Evolutionary conservation across 2,113 vertebrate genomes (phyloP).

Genomic region (Brachionichthys hirsutus): DNA sequence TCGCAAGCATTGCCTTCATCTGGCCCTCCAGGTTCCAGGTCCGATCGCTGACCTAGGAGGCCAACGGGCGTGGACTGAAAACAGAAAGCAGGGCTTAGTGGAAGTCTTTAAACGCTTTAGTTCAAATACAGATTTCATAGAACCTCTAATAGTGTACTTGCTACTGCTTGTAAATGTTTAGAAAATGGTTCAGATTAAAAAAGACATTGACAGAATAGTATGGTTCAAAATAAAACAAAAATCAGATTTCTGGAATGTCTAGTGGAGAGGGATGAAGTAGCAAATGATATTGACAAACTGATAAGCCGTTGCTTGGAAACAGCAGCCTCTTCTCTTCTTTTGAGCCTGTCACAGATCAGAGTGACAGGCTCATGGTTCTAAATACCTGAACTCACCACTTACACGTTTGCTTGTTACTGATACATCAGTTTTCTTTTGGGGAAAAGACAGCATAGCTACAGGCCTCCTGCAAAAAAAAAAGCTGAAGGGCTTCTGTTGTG

Average conservation of each 20-base stretch:
- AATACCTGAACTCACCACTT: too few species aligned
- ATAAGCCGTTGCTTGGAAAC: constrained; percentile 51
- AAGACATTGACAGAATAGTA: neutral
- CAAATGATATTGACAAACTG: constrained; percentile 14
- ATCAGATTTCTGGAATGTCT: constrained; percentile 13
- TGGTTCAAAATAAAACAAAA: neutral
- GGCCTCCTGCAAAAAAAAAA: neutral
- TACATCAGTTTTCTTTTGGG: too few species aligned
- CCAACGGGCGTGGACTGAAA: neutral
- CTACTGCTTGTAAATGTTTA: neutral
- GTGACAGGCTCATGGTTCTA: too few species aligned
- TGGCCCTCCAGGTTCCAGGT: constrained; percentile 55
- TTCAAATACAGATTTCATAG: neutral
- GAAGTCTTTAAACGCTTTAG: neutral
- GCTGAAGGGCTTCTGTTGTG: constrained; percentile 24
- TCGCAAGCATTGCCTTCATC: constrained; percentile 51
- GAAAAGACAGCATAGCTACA: too few species aligned
- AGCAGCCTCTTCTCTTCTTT: constrained; percentile 42
- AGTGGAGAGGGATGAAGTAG: constrained; percentile 61
- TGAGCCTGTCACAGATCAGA: constrained; percentile 1
- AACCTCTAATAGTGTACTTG: neutral
- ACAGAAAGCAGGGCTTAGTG: too few species aligned
- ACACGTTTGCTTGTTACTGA: too few species aligned
- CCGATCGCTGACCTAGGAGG: constrained; percentile 4
- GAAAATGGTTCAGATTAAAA: too few species aligned